A percentile compares a stretch with the other conserved stretches of the same genome.
Conservation (phyloP, 2,797 vertebrate species). For the Rhinoraja longicauda region DNA sequence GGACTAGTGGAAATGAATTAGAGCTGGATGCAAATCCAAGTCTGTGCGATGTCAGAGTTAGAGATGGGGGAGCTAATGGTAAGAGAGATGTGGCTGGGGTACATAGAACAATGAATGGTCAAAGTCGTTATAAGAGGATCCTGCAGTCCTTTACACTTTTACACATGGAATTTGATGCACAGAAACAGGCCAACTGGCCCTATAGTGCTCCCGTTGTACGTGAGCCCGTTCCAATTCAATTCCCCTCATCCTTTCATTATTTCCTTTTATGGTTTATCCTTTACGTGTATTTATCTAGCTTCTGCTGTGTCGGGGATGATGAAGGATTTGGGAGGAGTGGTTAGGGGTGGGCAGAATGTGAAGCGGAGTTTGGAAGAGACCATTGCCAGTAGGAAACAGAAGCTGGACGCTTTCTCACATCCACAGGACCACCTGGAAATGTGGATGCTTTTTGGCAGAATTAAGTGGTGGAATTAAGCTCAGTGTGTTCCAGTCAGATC, state of each 20-base stretch:
- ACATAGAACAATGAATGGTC: neutral
- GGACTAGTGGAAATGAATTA: neutral
- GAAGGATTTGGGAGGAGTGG: neutral
- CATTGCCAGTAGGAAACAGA: neutral
- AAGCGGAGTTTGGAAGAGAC: neutral
- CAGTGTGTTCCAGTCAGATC: neutral
- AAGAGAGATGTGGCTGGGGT: neutral
- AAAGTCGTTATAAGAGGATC: neutral
- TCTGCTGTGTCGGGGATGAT: neutral
- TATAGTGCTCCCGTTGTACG: neutral
- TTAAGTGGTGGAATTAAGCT: neutral
- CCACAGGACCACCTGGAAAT: neutral
- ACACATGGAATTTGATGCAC: neutral
- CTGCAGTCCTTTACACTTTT: neutral
- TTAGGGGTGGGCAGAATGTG: neutral
- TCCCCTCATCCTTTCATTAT: neutral
- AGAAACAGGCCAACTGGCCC: neutral
- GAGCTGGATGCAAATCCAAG: neutral
- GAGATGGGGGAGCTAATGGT: neutral
- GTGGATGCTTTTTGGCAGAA: neutral
- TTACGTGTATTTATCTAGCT: neutral
- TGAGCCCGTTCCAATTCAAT: neutral
- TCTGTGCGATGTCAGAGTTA: neutral
- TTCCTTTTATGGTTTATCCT: neutral
- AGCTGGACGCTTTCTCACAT: neutral